phyloP scores from a whole-genome alignment of 2,888 invertebrate species.

The Dione vanillae region DNA sequence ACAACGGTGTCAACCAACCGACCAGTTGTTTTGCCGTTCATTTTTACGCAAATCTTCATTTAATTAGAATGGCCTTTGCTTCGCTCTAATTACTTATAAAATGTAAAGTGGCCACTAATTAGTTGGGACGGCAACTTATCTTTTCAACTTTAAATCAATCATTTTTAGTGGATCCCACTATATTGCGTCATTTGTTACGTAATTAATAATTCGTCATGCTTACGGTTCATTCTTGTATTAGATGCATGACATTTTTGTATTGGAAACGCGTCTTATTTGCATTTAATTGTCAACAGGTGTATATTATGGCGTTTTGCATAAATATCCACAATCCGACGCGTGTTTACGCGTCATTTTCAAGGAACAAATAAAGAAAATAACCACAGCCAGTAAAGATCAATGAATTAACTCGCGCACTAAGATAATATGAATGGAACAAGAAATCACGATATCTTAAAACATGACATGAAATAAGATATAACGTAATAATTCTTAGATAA shows the following conservation, averaged over 20 bases:
- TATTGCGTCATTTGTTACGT: slow-evolving; percentile 34
- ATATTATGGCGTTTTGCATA: slow-evolving; percentile 48
- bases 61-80: slow-evolving; percentile 64
- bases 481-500: slow-evolving; percentile 8
- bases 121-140: slow-evolving; percentile 52
- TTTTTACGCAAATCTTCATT: slow-evolving; percentile 67
- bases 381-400: slow-evolving; percentile 8
- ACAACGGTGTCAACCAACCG: slow-evolving; percentile 8
- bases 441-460: slow-evolving; percentile 13
- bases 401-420: not conserved
- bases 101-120: slow-evolving; percentile 53
- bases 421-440: slow-evolving; percentile 18
- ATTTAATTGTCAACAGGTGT: slow-evolving; percentile 58
- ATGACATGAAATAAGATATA: slow-evolving; percentile 15
- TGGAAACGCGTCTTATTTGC: slow-evolving; percentile 50
- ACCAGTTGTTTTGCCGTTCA: slow-evolving; percentile 38
- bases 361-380: slow-evolving; percentile 55
- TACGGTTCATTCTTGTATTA: slow-evolving; percentile 41
- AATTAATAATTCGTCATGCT: slow-evolving; percentile 53
- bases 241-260: slow-evolving; percentile 51
- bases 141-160: slow-evolving; percentile 43
- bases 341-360: slow-evolving; percentile 43
- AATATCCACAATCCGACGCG: slow-evolving; percentile 47
- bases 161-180: slow-evolving; percentile 25
- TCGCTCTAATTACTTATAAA: slow-evolving; percentile 44